Evolutionary conservation across 2,888 invertebrate genomes (phyloP).

Genomic region (Oscheius onirici): DNA sequence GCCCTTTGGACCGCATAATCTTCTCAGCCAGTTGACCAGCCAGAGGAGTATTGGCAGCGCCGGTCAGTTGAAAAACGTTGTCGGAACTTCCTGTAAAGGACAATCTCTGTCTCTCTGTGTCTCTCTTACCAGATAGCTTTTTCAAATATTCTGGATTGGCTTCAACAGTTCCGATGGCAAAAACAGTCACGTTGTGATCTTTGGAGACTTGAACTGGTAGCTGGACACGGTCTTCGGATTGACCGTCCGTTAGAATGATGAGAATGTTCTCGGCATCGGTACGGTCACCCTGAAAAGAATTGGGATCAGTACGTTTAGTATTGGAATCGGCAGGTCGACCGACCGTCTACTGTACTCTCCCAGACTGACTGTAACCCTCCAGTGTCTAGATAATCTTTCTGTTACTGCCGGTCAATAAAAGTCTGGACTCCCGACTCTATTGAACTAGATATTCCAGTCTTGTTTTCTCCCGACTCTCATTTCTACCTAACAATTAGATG

Average conservation of each 20-base stretch:
- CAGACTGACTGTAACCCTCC: too few relatives aligned
- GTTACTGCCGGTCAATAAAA: too few relatives aligned
- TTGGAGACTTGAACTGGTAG: constrained; percentile 50
- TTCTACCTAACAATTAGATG: too few relatives aligned
- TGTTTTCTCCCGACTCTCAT: too few relatives aligned
- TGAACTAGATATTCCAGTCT: too few relatives aligned
- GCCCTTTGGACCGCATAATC: constrained; percentile 32
- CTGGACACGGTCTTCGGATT: constrained; percentile 50
- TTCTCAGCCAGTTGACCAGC: constrained; percentile 56
- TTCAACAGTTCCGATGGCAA: constrained; percentile 62
- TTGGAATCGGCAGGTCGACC: too few relatives aligned
- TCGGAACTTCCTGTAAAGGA: constrained; percentile 33
- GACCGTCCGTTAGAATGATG: constrained; percentile 63
- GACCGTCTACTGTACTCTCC: too few relatives aligned
- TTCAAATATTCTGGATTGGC: constrained; percentile 53
- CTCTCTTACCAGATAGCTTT: constrained; percentile 44
- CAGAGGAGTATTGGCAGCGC: constrained; percentile 42
- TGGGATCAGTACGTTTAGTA: neutral
- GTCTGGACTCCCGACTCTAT: too few relatives aligned
- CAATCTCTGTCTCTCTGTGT: too few relatives aligned
- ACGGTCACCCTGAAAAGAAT: constrained; percentile 61
- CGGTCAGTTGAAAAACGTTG: constrained; percentile 52
- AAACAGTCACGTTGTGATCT: constrained; percentile 55
- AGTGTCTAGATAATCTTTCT: too few relatives aligned
- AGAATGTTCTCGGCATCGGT: constrained; percentile 61